These are phyloP conservation scores for Lasioglossum vierecki DNA, from an alignment of 2,888 invertebrate genomes.

Conservation along the genomic window DNA sequence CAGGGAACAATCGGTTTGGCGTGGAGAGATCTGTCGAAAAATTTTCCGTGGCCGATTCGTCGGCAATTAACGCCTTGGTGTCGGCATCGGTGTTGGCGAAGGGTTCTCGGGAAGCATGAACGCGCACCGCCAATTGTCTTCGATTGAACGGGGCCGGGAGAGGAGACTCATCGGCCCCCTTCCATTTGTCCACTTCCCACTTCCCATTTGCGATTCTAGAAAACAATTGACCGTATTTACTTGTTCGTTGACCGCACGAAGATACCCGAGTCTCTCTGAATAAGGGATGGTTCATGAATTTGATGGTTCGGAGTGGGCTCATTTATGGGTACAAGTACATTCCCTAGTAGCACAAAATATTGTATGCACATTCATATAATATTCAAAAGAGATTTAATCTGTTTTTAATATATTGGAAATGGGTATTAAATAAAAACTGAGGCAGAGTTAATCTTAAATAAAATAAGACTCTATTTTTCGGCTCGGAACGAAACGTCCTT, in stretches of 20 bases:
- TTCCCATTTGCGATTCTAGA: constrained; percentile 6
- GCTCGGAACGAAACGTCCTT: too few species aligned
- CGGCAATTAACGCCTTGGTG: not conserved
- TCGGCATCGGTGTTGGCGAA: not conserved
- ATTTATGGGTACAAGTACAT: too few species aligned
- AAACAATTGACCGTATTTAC: constrained; percentile 10
- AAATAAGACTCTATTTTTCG: too few species aligned
- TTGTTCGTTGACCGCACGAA: not conserved
- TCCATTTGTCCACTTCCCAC: not conserved
- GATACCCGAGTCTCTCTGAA: not conserved
- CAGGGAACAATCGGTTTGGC: not conserved
- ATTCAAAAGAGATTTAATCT: too few species aligned
- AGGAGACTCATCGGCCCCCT: not conserved
- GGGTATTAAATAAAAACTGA: too few species aligned
- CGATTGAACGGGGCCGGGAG: constrained; percentile 36
- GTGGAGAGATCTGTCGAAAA: not conserved
- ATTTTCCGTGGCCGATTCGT: not conserved
- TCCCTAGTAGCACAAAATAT: too few species aligned
- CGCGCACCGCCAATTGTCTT: constrained; percentile 20
- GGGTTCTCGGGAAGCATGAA: not conserved
- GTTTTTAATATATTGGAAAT: too few species aligned
- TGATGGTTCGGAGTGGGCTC: not conserved
- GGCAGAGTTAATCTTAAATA: too few species aligned
- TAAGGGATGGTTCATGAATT: not conserved
- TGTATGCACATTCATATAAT: too few species aligned